Evolutionary conservation across 2,113 vertebrate genomes (phyloP), one percentile per base, ranked within the genome.

Genomic region (Saguinus midas): DNA sequence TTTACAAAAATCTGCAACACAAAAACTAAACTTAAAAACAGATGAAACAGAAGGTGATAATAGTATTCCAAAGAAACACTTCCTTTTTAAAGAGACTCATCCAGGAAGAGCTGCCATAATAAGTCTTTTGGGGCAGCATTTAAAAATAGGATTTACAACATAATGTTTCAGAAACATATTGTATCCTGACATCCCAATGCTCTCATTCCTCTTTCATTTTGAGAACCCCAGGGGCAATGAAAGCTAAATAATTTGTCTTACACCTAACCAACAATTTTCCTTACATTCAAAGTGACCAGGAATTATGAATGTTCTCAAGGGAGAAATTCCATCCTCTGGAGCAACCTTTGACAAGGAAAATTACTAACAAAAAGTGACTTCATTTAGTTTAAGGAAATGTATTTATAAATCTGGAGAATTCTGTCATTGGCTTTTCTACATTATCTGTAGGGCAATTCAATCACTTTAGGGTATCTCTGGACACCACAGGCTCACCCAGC

Each of bases 371-470:
- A 92, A 86, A 78, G 91, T 88, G 35, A 91, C 25, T 96, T 78
- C n/a, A 90, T 91, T 90, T 95, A 81, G 76, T 94, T 92, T 72
- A 94, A 95, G 58, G 72, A 96, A 85, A 85, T 48, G 29, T n/a
- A 93, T 73, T 93, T 94, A 81, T 0, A 82, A 81, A 12, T 55
- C 76, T 66, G 52, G 18, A 78, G 50, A 91, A 57, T 96, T 96
- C 35, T 75, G 35, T 91, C 79, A 40, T 5, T 91, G 66, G 21
- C 68, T 96, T 95, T 95, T 86, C 68, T 88, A 75, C 70, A 68
- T 52, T 48, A 55, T 57, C 58, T 10, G 45, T 21, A 50, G 16
- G 58, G 76, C 50, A 81, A 37, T 86, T 48, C 73, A 68, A 94
- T 96, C 66, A 43, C 84, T 83, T 84, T 3, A 27, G 43, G 37